phyloP scores from a whole-genome alignment of 2,888 invertebrate genomes.

The Dorcus hopei region DNA sequence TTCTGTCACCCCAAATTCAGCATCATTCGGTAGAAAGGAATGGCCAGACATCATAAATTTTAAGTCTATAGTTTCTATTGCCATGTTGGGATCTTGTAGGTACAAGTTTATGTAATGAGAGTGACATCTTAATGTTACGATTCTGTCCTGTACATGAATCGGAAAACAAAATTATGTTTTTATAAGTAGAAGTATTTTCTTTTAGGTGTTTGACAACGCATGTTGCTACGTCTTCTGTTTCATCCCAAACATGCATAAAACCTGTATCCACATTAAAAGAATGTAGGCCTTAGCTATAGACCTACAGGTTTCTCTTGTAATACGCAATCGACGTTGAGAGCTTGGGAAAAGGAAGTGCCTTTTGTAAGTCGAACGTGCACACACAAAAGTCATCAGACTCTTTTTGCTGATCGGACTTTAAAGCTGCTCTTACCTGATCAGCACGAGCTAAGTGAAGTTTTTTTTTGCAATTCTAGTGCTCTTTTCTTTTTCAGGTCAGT shows the following conservation, averaged over 20 bases:
- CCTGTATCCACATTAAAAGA: conserved; percentile 14
- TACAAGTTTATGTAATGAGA: not conserved
- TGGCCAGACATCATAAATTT: conserved; percentile 1
- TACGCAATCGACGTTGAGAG: no score
- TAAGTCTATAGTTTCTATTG: not conserved
- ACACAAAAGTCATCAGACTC: no score
- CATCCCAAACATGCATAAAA: conserved; percentile 26
- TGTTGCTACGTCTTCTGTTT: conserved; percentile 22
- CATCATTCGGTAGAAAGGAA: conserved; percentile 5
- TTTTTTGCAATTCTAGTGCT: no score
- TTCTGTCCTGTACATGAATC: conserved; percentile 4
- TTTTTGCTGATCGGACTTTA: no score
- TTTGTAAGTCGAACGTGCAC: no score
- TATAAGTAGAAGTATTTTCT: conserved; percentile 4
- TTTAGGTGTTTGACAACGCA: conserved; percentile 15
- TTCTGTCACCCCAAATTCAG: not conserved
- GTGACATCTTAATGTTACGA: not conserved
- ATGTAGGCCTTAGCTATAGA: conserved; percentile 1
- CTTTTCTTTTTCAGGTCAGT: no score
- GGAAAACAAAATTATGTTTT: not conserved
- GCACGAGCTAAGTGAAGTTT: no score
- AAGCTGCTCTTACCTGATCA: no score
- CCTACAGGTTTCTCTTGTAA: no score
- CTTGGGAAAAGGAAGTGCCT: no score
- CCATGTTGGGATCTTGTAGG: not conserved